Base-by-base conservation (phyloP, 1,140 invertebrate genomes). In the Neodiprion lecontei region DNA sequence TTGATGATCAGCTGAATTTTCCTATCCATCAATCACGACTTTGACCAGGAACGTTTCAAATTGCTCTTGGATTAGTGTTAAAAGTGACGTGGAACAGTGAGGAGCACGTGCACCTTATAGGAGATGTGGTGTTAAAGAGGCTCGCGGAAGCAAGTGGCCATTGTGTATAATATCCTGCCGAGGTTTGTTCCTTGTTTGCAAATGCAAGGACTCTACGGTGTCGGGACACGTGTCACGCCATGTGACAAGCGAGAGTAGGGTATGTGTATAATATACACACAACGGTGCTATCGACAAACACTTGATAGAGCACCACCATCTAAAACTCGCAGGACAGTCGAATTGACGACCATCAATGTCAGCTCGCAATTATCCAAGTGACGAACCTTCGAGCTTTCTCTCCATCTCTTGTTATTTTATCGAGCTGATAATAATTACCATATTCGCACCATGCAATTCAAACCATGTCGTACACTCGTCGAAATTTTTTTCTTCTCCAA, bases 201-300 rank as follows among this genome's bases (percentile, higher is more conserved):
- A 50, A 40, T 75, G 67, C 79, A 77, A 84, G 78, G 78, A 83
- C 79, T 83, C 81, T 40, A 61, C 79, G 80, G 77, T 81, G 80
- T 81, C 68, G 70, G 79, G 72, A 72, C 84, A 86, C 84, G 85
- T 87, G 85, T 75, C 80, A 75, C 79, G 79, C 79, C 84, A 83
- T 83, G 81, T 83, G 83, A 84, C 83, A 78, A 78, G 75, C 81
- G 84, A 77, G 77, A 61, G 53, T 61, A 14, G n/a, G 11, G 53
- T 17, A 17, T 40, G 28, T 40, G 28, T 40, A 40, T 40, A 40
- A 40, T 40, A 40, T 40, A 40, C 28, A 40, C 28, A 73, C 72
- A 69, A 72, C 77, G 78, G 77, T 80, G 74, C 79, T 77, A 80
- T 69, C 76, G 79, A 79, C 78, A 83, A 82, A 77, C 79, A 85